These are phyloP conservation scores for Pteria penguin DNA, from an alignment of 2,888 invertebrate species.

Conservation along the genomic window DNA sequence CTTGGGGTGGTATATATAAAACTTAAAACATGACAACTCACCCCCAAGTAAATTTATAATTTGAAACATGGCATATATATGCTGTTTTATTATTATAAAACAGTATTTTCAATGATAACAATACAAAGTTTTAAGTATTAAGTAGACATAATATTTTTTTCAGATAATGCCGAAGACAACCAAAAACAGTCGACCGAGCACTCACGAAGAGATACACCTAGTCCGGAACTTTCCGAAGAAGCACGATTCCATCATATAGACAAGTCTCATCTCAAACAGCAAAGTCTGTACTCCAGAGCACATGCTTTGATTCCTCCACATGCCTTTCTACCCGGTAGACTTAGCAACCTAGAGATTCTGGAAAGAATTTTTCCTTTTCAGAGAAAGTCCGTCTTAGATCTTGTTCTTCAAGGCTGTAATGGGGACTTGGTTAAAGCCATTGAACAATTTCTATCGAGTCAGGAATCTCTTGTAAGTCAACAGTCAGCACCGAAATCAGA, in stretches of 20 bases:
- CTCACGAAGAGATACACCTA: not conserved
- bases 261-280: not conserved
- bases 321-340: constrained; percentile 80
- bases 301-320: constrained; percentile 58
- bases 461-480: constrained; percentile 74
- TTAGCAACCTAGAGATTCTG: constrained; percentile 87
- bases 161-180: not conserved
- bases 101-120: too few relatives aligned
- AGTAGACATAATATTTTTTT: too few relatives aligned
- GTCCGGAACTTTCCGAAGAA: not conserved
- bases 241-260: not conserved
- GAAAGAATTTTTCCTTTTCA: constrained; percentile 91
- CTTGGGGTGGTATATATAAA: too few relatives aligned
- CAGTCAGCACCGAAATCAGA: constrained; percentile 37
- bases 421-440: constrained; percentile 94
- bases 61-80: too few relatives aligned
- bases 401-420: constrained; percentile 94
- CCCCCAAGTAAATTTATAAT: too few relatives aligned
- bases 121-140: too few relatives aligned
- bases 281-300: not conserved
- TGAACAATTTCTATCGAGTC: constrained; percentile 86
- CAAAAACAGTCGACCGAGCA: not conserved
- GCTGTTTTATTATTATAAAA: too few relatives aligned
- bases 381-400: constrained; percentile 92
- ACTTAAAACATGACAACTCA: too few relatives aligned